Evolutionary conservation across 2,888 invertebrate genomes (phyloP), one percentile per base, ranked within the genome.

Genomic region (Aproaerema taeniolella): DNA sequence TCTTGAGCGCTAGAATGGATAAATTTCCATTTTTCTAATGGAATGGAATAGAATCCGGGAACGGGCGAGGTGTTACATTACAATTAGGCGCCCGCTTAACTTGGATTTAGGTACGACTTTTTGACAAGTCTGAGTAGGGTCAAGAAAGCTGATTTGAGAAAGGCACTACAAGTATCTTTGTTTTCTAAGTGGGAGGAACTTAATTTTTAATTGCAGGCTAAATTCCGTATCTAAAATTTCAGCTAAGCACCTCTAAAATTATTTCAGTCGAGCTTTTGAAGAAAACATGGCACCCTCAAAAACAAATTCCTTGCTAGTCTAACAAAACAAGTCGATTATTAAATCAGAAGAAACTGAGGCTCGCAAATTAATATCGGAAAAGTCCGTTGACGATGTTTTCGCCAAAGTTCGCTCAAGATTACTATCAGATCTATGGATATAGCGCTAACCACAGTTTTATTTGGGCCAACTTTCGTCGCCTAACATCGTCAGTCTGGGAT

Each of bases 21-120:
- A 71, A 77, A 76, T 78, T 77, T 74, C 73, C 75, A 77, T 78
- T 77, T 77, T 74, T 77, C 73, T 75, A 77, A 76, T 75, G 75
- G 75, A 69, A 69, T 54, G 46, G 58, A 69, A 67, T 64, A 20
- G 8, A 20, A 20, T 8, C 8, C 62, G 53, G 29, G 26, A n/a
- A 11, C 14, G 41, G 26, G 32, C 15, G 32, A 31, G 32, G 42
- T 42, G 39, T 33, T 39, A 43, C 39, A 34, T 42, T 35, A 42
- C 38, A 34, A 42, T 42, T 33, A 38, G 34, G 29, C 6, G 31
- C 3, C 11, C 14, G 10, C 20, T 20, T 26, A 20, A 38, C 14
- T 33, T 30, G 33, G 20, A 37, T 34, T 42, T 30, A 31, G 31
- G 17, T 38, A 38, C 39, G 39, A 43, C 39, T 43, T 42, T 46